Evolutionary conservation across 2,113 vertebrate species (phyloP).

Genomic region (Rynchops niger): DNA sequence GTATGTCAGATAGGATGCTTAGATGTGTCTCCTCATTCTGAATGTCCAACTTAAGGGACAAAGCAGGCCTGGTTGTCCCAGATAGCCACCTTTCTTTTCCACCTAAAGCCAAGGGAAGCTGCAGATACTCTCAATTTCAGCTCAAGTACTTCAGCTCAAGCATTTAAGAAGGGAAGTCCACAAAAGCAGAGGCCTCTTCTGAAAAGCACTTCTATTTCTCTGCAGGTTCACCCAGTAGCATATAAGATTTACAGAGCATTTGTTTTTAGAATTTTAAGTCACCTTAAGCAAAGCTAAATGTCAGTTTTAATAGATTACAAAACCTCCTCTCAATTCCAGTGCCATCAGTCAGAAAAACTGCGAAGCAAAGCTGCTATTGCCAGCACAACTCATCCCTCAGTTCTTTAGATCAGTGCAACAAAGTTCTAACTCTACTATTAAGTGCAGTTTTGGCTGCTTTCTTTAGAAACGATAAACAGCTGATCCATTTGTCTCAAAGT

Average conservation of each 20-base stretch:
- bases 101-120: background rate
- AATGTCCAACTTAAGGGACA: background rate
- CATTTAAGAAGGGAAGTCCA: background rate
- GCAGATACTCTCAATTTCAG: background rate
- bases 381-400: conserved; percentile 9
- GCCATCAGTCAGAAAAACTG: background rate
- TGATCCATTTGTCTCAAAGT: background rate
- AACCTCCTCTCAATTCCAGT: background rate
- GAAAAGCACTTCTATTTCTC: background rate
- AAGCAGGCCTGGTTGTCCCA: background rate
- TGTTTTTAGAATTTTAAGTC: conserved; percentile 30
- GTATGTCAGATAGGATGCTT: background rate
- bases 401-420: background rate
- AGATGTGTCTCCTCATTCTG: background rate
- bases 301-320: conserved; percentile 41
- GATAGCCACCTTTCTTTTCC: background rate
- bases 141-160: background rate
- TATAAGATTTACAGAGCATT: background rate
- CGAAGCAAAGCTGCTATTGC: background rate
- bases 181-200: background rate
- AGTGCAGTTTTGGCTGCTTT: background rate
- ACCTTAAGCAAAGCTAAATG: conserved; percentile 28
- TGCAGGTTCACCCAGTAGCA: background rate
- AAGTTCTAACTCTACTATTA: background rate
- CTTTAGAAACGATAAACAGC: background rate